A percentile compares a stretch with the other conserved stretches of the same genome.
Conservation (phyloP, 2,888 invertebrate genomes). For the Cephalotes varians region DNA sequence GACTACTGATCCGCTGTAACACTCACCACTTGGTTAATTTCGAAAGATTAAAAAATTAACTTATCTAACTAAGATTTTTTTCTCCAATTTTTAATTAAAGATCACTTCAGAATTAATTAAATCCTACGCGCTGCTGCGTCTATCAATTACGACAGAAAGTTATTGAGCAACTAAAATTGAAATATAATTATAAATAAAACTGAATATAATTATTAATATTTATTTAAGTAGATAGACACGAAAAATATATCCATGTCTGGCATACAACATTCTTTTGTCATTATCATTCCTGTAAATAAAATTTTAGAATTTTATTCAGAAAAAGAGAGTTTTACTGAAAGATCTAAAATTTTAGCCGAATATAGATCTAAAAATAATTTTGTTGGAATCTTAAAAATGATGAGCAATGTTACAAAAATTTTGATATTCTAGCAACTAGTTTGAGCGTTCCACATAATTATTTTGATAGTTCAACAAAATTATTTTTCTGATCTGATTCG, state of each 20-base stretch:
- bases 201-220: neutral
- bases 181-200: neutral
- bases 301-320: neutral
- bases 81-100: neutral
- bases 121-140: neutral
- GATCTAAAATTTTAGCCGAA: no score
- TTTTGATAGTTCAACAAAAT: no score
- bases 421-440: no score
- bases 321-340: no score
- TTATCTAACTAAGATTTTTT: slow-evolving; percentile 1
- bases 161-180: neutral
- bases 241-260: neutral
- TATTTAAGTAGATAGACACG: neutral
- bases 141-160: neutral
- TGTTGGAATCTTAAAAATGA: no score
- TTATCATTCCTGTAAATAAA: neutral
- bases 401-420: no score
- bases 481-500: no score
- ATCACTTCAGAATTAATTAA: neutral
- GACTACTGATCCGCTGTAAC: slow-evolving; percentile 29
- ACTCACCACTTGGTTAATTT: slow-evolving; percentile 27
- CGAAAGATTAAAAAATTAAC: slow-evolving; percentile 21
- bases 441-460: no score
- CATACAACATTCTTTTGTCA: no score
- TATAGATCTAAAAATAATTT: no score